phyloP scores from a whole-genome alignment of 2,888 invertebrate genomes.

The Aleiodes alternator region DNA sequence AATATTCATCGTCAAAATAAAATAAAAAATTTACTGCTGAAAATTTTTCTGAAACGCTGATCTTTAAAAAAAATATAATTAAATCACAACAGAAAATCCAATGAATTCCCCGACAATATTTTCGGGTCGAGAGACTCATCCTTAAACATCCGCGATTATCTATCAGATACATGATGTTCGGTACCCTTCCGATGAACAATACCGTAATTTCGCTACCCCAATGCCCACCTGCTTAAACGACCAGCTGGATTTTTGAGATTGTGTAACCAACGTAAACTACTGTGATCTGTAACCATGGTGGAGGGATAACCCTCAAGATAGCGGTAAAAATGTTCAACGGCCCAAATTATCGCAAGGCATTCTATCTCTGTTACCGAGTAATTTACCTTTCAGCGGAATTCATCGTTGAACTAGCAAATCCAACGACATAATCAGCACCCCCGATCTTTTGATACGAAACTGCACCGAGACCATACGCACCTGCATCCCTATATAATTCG shows the following conservation, averaged over 20 bases:
- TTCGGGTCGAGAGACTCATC: background rate
- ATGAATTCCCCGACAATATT: too few relatives aligned
- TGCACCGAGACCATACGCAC: constrained; percentile 45
- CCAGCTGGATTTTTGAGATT: constrained; percentile 55
- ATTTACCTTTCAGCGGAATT: constrained; percentile 41
- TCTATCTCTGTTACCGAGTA: constrained; percentile 52
- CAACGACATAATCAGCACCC: constrained; percentile 47
- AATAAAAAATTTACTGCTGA: too few relatives aligned
- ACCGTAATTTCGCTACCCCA: constrained; percentile 51
- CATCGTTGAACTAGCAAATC: constrained; percentile 52
- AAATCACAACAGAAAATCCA: too few relatives aligned
- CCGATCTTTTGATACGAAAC: constrained; percentile 53
- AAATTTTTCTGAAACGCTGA: too few relatives aligned
- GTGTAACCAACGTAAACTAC: constrained; percentile 53
- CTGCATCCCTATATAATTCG: constrained; percentile 47
- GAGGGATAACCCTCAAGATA: too few relatives aligned
- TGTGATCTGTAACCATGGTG: too few relatives aligned
- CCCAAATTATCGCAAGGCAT: constrained; percentile 49
- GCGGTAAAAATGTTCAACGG: too few relatives aligned
- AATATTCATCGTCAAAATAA: too few relatives aligned
- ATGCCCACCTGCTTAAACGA: constrained; percentile 57
- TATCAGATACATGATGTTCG: constrained; percentile 48
- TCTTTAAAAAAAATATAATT: too few relatives aligned
- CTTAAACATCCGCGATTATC: constrained; percentile 49
- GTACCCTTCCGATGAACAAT: constrained; percentile 44